These are phyloP conservation scores for Yasuhikotakia modesta DNA, from an alignment of 2,797 vertebrate genomes.

Conservation along the genomic window DNA sequence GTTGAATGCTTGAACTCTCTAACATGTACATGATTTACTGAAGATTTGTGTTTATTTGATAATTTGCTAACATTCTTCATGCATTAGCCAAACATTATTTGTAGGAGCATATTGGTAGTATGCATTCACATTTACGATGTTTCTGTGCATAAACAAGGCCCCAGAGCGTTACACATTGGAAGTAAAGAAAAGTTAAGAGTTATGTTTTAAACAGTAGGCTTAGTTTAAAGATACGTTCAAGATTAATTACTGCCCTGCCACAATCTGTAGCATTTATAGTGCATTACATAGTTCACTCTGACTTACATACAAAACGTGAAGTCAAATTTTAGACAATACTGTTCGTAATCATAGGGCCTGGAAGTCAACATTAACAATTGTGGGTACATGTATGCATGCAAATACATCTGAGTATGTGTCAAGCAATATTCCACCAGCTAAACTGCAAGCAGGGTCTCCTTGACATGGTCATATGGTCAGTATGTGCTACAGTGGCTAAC, in stretches of 20 bases:
- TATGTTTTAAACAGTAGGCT: conserved; percentile 28
- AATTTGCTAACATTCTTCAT: not conserved
- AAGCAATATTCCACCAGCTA: conserved; percentile 1
- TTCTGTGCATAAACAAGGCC: not conserved
- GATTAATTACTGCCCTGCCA: conserved; percentile 22
- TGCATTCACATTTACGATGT: not conserved
- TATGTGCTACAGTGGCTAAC: conserved; percentile 67
- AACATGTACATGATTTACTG: too few species aligned
- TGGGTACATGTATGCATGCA: conserved; percentile 38
- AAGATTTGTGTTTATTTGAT: not conserved
- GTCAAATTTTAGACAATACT: conserved; percentile 59
- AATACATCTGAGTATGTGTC: conserved; percentile 45
- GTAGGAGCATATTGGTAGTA: not conserved
- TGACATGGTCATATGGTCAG: conserved; percentile 68
- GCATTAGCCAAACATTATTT: not conserved
- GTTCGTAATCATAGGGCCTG: conserved; percentile 51
- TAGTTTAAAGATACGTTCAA: not conserved
- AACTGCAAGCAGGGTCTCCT: conserved; percentile 31
- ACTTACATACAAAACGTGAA: conserved; percentile 51
- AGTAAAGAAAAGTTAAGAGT: conserved; percentile 14
- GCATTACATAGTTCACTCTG: conserved; percentile 10
- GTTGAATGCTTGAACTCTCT: too few species aligned
- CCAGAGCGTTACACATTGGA: conserved; percentile 12
- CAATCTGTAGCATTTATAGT: conserved; percentile 23
- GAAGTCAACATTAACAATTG: conserved; percentile 22